Percentiles rank a stretch among this genome's conserved stretches.
These are phyloP conservation scores for Spheniscus mendiculus DNA, from an alignment of 2,113 vertebrate genomes.

Conservation along the genomic window DNA sequence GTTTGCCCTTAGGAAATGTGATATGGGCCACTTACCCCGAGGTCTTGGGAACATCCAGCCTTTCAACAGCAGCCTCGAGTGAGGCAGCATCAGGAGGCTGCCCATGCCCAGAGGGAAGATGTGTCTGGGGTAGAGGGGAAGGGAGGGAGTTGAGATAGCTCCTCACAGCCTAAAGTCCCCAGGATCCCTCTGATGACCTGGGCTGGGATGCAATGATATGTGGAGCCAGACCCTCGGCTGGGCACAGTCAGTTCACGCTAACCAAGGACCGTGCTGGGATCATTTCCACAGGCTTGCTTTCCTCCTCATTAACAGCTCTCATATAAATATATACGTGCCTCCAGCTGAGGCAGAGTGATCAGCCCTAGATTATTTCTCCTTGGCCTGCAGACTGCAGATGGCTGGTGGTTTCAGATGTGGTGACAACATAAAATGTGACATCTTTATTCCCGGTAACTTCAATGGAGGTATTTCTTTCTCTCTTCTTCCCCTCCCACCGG, in stretches of 20 bases:
- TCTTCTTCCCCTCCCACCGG: neutral
- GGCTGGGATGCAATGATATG: neutral
- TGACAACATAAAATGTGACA: neutral
- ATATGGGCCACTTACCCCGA: neutral
- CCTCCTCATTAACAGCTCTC: neutral
- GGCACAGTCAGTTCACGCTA: neutral
- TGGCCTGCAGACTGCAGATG: neutral
- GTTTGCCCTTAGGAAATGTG: neutral
- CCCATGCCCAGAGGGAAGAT: neutral
- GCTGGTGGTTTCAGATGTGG: neutral
- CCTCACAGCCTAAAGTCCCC: neutral
- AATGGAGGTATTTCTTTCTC: neutral
- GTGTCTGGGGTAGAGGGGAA: neutral
- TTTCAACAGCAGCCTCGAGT: neutral
- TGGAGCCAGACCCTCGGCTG: neutral
- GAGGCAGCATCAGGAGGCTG: neutral
- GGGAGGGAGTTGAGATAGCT: neutral
- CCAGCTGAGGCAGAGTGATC: neutral
- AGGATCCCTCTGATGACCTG: neutral
- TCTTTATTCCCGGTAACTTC: neutral
- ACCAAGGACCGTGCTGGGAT: neutral
- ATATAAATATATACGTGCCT: neutral
- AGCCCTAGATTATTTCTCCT: neutral
- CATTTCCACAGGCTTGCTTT: neutral
- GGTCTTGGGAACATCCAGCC: neutral